Evolutionary conservation across 1,140 invertebrate species (phyloP).

Genomic region (Lucilia sericata): DNA sequence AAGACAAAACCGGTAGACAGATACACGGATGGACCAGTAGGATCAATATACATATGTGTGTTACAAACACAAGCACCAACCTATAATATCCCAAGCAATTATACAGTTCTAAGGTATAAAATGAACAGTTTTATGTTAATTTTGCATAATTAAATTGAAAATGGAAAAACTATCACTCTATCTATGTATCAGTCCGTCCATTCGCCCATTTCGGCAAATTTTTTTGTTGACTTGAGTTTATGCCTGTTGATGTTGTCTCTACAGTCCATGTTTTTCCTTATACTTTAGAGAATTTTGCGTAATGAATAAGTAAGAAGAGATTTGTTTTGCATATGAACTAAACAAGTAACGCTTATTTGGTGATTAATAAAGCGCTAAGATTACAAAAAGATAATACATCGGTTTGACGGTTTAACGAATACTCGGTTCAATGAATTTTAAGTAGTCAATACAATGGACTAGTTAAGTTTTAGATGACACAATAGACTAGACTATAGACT

Average conservation of each 20-base stretch:
- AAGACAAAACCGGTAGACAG: too few species aligned
- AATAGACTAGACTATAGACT: too few species aligned
- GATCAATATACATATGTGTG: too few species aligned
- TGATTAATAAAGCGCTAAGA: too few species aligned
- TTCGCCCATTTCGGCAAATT: background rate
- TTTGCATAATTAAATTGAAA: slow-evolving; percentile 27
- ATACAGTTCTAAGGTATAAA: background rate
- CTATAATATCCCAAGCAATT: too few species aligned
- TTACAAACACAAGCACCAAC: too few species aligned
- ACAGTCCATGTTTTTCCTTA: too few species aligned
- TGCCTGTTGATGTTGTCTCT: background rate
- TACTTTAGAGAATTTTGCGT: background rate
- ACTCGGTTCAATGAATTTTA: too few species aligned
- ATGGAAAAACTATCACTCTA: background rate
- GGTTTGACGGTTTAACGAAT: too few species aligned
- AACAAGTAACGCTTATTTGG: background rate
- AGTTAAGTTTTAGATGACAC: too few species aligned
- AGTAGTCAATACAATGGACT: too few species aligned
- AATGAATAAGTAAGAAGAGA: background rate
- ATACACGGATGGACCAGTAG: too few species aligned
- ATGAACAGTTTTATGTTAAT: slow-evolving; percentile 3
- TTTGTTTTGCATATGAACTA: background rate
- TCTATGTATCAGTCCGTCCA: background rate
- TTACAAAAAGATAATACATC: background rate
- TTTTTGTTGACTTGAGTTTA: background rate